Evolutionary conservation across 2,113 vertebrate genomes (phyloP), one percentile per base, ranked within the genome.

Genomic region (Arothron firmamentum): DNA sequence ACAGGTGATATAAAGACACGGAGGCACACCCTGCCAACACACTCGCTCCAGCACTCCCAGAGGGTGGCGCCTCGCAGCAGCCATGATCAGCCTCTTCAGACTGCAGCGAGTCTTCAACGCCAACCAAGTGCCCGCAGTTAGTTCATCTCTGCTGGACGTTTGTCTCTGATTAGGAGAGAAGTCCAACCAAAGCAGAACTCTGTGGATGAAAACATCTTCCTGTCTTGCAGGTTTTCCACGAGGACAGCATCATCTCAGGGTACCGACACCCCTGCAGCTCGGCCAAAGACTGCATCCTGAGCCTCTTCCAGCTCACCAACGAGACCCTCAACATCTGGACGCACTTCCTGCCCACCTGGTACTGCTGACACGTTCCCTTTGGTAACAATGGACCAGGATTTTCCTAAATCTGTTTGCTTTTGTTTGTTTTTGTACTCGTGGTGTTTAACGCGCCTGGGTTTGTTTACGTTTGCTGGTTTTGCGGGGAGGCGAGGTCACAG

Each of bases 271-370:
- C 96, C 0, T 60, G 80, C 16, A 97, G 94, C 71, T 97, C 96
- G 0, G 94, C 93, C 45, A 82, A 80, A 0, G 93, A 93, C 60
- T 99, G 96, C n/a, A 52, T 98, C 67, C 91, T 94, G 74, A 98
- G 96, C 64, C 88, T 93, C 72, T 97, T 99, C 83, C 93, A 94
- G 61, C 90, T 97, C 88, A 96, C 93, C 52, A 99, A 99, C 31
- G 96, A 99, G 88, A 98, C 96, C 0, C 85, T 99, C 20, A 99
- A 99, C 76, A 94, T 98, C 82, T 99, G 96, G 96, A 98, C 95
- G 0, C 96, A 98, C 68, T 92, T 99, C 51, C 42, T 96, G 42
- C 94, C 96, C 2, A 91, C 94, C 63, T 96, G 94, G 96, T 98
- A 82, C 18, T 2, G n/a, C 41, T 50, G 6, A 34, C 31, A 34